phyloP scores from a whole-genome alignment of 2,888 invertebrate genomes.

The Athalia rosae region DNA sequence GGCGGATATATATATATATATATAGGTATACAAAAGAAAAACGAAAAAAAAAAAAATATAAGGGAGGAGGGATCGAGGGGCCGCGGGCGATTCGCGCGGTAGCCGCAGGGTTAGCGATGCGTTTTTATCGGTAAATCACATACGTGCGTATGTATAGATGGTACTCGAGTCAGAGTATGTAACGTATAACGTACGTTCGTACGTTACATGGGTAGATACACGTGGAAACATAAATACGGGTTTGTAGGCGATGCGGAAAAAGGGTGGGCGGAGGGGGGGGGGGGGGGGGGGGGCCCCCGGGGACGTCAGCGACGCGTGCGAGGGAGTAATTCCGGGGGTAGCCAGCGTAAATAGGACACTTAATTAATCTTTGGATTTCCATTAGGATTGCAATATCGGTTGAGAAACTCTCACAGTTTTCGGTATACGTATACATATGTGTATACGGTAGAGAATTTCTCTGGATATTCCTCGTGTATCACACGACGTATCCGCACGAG shows the following conservation, averaged over 20 bases:
- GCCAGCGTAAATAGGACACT: constrained; percentile 62
- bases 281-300: constrained; percentile 53
- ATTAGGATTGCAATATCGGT: constrained; percentile 66
- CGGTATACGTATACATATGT: background rate
- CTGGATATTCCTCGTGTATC: background rate
- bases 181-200: no score
- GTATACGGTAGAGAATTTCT: background rate
- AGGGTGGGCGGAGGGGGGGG: background rate
- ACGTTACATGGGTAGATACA: no score
- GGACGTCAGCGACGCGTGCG: constrained; percentile 48
- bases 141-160: no score
- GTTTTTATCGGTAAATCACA: no score
- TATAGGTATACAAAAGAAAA: background rate
- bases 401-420: constrained; percentile 47
- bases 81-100: constrained; percentile 5
- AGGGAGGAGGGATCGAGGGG: constrained; percentile 53
- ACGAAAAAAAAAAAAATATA: background rate
- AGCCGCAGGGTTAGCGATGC: no score
- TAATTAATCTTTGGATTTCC: constrained; percentile 69
- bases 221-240: no score
- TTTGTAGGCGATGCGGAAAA: no score
- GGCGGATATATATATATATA: constrained; percentile 14
- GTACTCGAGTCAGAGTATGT: no score
- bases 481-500: no score
- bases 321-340: constrained; percentile 56